Evolutionary conservation across 2,797 vertebrate genomes (phyloP), one percentile per base, ranked within the genome.

Genomic region (Pangasius sanitwongsei): DNA sequence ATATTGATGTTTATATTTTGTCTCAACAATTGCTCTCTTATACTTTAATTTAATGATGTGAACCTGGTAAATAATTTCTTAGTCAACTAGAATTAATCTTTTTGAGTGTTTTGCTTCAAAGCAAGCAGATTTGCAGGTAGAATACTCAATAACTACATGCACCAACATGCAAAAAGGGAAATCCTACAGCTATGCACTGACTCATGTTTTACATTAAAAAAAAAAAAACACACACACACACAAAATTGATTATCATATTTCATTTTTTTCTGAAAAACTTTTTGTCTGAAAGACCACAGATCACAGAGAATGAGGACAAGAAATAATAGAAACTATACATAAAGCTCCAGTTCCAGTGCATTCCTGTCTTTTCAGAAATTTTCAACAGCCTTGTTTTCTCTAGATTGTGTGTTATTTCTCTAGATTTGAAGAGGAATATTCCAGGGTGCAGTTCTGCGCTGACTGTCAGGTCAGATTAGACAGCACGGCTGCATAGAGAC

Each of bases 401-500:
- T 67, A 37, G 31, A 31, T 83, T 69, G 75, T 41, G 20, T 28
- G 67, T 65, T 90, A 72, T 84, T 65, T 90, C 61, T 84, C 92
- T 92, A 93, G 93, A 93, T 95, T 94, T 89, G 95, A 95, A 94
- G 95, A 95, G 93, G 94, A 94, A 94, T 96, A 95, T 95, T 95
- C 95, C 95, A 96, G 94, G 95, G 93, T 96, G 95, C 94, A 93
- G 94, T 85, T 91, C 93, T 87, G 92, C 92, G 81, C 92, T 92
- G 94, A 93, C 95, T 97, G 96, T 96, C 96, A 96, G 94, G 93
- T 92, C 92, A 94, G 95, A 97, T 97, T 96, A 96, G 94, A 96
- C 93, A 90, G 92, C 78, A 90, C 90, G 92, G 92, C 94, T 91
- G 94, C 93, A 95, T 92, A 92, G 94, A 95, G 95, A 95, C 96